Evolutionary conservation across 2,888 invertebrate genomes (phyloP).

Genomic region (Callimorpha dominula): DNA sequence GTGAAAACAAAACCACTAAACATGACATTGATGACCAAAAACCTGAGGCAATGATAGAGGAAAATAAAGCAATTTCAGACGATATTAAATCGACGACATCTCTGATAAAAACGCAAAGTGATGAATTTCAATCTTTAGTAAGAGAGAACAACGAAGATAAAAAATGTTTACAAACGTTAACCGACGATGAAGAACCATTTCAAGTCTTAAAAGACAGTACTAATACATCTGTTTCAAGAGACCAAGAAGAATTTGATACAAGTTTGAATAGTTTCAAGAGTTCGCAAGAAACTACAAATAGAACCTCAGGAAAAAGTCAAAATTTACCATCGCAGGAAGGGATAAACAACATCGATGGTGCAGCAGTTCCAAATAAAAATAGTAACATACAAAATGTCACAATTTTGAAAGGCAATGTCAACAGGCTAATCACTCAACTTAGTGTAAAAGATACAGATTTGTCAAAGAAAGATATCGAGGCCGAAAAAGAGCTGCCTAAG

Average conservation of each 20-base stretch:
- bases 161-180: background rate
- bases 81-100: background rate
- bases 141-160: background rate
- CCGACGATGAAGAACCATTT: background rate
- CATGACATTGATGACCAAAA: conserved; percentile 13
- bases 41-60: conserved; percentile 6
- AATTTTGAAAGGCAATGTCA: conserved; percentile 68
- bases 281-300: conserved; percentile 19
- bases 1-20: conserved; percentile 33
- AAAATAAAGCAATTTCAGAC: conserved; percentile 6
- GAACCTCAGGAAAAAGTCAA: background rate
- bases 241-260: background rate
- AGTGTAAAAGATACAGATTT: conserved; percentile 42
- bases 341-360: conserved; percentile 12
- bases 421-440: conserved; percentile 58
- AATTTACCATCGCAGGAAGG: background rate
- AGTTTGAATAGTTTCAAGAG: conserved; percentile 9
- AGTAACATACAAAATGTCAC: conserved; percentile 50
- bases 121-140: background rate
- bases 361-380: conserved; percentile 30
- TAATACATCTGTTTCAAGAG: background rate
- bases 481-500: conserved; percentile 57
- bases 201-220: background rate
- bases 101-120: background rate
- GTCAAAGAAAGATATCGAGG: conserved; percentile 45